Base-by-base conservation (phyloP, 2,113 vertebrate genomes). In the Caranx melampygus region DNA sequence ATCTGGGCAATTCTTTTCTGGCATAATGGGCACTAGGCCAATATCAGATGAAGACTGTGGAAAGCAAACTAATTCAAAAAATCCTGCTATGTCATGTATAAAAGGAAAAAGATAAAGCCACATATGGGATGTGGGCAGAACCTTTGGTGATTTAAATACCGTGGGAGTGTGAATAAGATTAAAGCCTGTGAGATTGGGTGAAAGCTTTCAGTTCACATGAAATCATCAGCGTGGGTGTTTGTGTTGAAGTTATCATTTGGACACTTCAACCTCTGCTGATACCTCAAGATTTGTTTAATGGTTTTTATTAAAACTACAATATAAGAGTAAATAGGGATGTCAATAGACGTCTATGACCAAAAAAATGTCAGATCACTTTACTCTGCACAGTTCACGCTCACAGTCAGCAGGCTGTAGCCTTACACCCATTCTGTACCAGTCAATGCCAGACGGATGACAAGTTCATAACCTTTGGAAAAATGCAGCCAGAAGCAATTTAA, bases 81-180 rank as follows among this genome's bases (percentile, higher is more conserved):
- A 63, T 58, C 57, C 49, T 60, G 16, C n/a, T 3, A 21, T 7
- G 15, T 63, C 31, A 21, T 65, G 58, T 20, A 34, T n/a, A 12
- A 16, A 40, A 57, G 12, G 2, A 14, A 62, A 60, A 61, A 3
- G 26, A 45, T 40, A 18, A 35, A 37, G 34, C 75, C 10, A 63
- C 37, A 0, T 16, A 42, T 35, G 40, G 69, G 64, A 66, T 71
- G 67, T 54, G 54, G 70, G 44, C 45, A 34, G 64, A 72, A 47
- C 67, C 64, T 79, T 58, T 42, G 69, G 15, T 71, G 18, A 80
- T 87, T 73, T 74, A 52, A 74, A 81, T 59, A 68, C 54, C 42
- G 82, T 63, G 69, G 59, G 85, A 83, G 83, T 78, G 52, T 52
- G 69, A 68, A 81, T 67, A 21, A 62, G 62, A 79, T 72, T 77